These are phyloP conservation scores for Proterorhinus semilunaris DNA, from an alignment of 2,113 vertebrate species.

Conservation along the genomic window DNA sequence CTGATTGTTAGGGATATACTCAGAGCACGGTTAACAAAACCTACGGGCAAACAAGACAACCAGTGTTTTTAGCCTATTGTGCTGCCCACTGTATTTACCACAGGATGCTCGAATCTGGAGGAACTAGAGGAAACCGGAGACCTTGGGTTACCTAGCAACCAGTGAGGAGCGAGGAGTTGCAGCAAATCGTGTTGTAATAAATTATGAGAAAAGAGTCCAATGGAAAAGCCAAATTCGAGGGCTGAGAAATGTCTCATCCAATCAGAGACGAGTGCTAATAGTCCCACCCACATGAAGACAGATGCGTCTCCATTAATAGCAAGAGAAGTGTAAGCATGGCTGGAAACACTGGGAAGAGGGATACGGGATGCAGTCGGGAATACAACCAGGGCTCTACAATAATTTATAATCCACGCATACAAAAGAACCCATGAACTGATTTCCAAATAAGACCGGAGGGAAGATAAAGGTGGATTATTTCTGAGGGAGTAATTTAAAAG, in stretches of 20 bases:
- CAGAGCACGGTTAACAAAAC: no score
- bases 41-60: no score
- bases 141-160: constrained; percentile 86
- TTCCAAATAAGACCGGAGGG: neutral
- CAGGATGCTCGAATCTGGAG: constrained; percentile 11
- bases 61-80: neutral
- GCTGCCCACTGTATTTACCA: neutral
- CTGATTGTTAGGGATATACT: no score
- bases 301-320: constrained; percentile 71
- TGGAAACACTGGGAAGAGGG: constrained; percentile 19
- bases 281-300: constrained; percentile 56
- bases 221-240: constrained; percentile 34
- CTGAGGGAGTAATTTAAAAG: neutral
- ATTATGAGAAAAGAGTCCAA: constrained; percentile 47
- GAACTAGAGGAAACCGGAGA: constrained; percentile 50
- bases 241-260: constrained; percentile 43
- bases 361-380: constrained; percentile 19
- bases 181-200: constrained; percentile 49
- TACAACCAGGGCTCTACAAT: constrained; percentile 37
- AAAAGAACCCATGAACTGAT: constrained; percentile 29
- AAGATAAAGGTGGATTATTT: neutral
- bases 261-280: constrained; percentile 40
- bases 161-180: constrained; percentile 67
- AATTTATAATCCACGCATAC: neutral
- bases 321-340: constrained; percentile 62